Percentiles rank a stretch among this genome's conserved stretches.
These are phyloP conservation scores for Saimiri boliviensis DNA, from an alignment of 2,113 vertebrate species.

Conservation along the genomic window DNA sequence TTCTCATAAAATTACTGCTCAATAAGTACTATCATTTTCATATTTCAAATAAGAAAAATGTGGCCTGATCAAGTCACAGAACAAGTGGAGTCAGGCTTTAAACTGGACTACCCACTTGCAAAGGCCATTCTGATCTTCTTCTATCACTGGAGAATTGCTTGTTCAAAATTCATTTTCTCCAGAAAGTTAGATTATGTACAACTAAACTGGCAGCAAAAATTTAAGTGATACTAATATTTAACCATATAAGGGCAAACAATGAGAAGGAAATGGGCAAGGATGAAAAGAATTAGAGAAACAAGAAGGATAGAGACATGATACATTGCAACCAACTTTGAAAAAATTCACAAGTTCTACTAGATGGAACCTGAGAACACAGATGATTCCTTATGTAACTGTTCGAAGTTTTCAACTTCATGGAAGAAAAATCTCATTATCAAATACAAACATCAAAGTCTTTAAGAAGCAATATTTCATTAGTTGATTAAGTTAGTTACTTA, in stretches of 20 bases:
- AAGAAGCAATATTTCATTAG: neutral
- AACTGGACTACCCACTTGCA: neutral
- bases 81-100: neutral
- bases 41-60: conserved; percentile 32
- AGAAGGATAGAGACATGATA: neutral
- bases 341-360: neutral
- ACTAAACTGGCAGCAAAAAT: neutral
- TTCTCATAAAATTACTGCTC: conserved; percentile 13
- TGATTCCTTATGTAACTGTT: neutral
- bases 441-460: conserved; percentile 44
- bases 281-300: neutral
- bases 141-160: conserved; percentile 8
- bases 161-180: conserved; percentile 32
- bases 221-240: conserved; percentile 44
- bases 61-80: neutral
- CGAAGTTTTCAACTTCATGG: conserved; percentile 25
- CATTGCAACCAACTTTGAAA: neutral
- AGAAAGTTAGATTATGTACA: conserved; percentile 26
- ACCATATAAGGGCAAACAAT: neutral
- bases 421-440: conserved; percentile 33
- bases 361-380: conserved; percentile 7
- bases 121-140: neutral
- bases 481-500: conserved; percentile 29
- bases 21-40: neutral
- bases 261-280: neutral